Evolutionary conservation across 2,113 vertebrate genomes (phyloP).

Genomic region (Nyctibius bracteatus): DNA sequence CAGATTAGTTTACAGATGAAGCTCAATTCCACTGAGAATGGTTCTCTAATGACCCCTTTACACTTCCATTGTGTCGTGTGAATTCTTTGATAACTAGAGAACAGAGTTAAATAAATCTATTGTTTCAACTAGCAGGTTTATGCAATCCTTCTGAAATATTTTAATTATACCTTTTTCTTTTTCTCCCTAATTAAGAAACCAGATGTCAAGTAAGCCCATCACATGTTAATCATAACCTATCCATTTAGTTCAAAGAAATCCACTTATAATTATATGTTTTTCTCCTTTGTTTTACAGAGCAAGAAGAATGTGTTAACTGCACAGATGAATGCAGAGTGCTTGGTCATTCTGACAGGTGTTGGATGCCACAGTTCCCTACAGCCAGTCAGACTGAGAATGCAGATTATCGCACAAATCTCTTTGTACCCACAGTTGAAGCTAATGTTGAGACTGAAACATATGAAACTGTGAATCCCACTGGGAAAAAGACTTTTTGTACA

Average conservation of each 20-base stretch:
- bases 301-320: slow-evolving; percentile 98
- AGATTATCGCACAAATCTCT: slow-evolving; percentile 99
- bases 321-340: slow-evolving; percentile 98
- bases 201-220: slow-evolving; percentile 60
- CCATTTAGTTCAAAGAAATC: slow-evolving; percentile 49
- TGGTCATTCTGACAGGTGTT: slow-evolving; percentile 98
- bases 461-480: slow-evolving; percentile 92
- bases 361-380: slow-evolving; percentile 98
- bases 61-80: slow-evolving; percentile 55
- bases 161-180: slow-evolving; percentile 73
- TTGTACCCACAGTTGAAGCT: slow-evolving; percentile 94
- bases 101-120: slow-evolving; percentile 68
- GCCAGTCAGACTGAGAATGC: slow-evolving; percentile 93
- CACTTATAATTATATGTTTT: slow-evolving; percentile 58
- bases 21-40: slow-evolving; percentile 53
- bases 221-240: slow-evolving; percentile 28
- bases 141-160: slow-evolving; percentile 69
- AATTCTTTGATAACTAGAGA: slow-evolving; percentile 63
- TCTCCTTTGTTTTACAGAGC: slow-evolving; percentile 82
- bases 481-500: slow-evolving; percentile 99
- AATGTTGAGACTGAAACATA: slow-evolving; percentile 94
- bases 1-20: slow-evolving; percentile 65
- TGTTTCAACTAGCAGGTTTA: slow-evolving; percentile 69
- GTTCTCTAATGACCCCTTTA: slow-evolving; percentile 65
- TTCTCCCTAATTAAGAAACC: slow-evolving; percentile 70